phyloP scores from a whole-genome alignment of 2,797 vertebrate species.

The Molossus molossus region DNA sequence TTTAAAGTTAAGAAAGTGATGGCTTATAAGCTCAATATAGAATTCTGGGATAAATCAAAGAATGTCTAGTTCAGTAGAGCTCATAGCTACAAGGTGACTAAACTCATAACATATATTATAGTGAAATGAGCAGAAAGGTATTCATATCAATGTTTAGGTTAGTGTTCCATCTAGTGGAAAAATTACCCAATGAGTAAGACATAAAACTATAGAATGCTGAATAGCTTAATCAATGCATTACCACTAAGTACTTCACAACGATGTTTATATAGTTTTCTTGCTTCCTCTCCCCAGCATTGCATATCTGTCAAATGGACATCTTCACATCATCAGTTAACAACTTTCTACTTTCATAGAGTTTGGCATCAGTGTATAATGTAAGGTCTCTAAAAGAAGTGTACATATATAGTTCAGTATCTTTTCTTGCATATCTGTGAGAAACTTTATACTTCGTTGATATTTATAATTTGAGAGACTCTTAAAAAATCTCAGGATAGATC shows the following conservation, averaged over 20 bases:
- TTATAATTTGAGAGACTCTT: conserved; percentile 57
- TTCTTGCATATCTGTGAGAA: conserved; percentile 38
- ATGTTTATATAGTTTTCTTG: background rate
- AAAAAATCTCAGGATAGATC: conserved; percentile 21
- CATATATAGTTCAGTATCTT: background rate
- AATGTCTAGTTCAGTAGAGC: background rate
- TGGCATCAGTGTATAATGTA: background rate
- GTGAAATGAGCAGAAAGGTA: conserved; percentile 16
- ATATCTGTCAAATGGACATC: background rate
- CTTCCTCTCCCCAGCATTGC: background rate
- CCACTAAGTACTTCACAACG: background rate
- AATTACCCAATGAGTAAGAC: background rate
- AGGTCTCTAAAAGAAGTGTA: background rate
- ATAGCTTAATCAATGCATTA: background rate
- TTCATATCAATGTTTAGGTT: background rate
- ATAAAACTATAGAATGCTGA: conserved; percentile 1
- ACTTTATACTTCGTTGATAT: background rate
- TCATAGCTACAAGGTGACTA: background rate
- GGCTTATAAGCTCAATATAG: background rate
- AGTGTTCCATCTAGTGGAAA: background rate
- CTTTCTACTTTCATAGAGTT: background rate
- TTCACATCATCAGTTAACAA: background rate
- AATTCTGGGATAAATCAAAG: background rate
- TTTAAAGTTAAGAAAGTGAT: conserved; percentile 7
- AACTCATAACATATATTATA: background rate